Evolutionary conservation across 2,113 vertebrate species (phyloP).

Genomic region (Corythaeola cristata): DNA sequence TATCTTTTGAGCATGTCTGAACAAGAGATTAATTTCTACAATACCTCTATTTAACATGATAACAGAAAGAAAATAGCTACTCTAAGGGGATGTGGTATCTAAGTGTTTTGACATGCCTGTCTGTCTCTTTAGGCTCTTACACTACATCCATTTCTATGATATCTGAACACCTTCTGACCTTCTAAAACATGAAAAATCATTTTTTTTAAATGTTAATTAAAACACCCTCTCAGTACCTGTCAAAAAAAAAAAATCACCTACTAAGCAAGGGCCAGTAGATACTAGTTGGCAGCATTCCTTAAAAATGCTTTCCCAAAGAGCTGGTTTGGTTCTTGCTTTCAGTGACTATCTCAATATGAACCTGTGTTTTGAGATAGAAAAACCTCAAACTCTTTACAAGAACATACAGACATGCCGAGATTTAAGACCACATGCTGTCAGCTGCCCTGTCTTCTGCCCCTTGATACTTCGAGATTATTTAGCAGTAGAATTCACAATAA

Average conservation of each 20-base stretch:
- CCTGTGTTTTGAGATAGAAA: not conserved
- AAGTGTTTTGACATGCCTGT: slow-evolving; percentile 24
- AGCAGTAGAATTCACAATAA: not conserved
- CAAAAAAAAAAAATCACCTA: not conserved
- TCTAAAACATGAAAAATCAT: not conserved
- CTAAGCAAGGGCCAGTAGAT: slow-evolving; percentile 40
- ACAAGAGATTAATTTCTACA: not conserved
- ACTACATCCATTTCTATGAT: not conserved
- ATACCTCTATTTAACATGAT: not conserved
- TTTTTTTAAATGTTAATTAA: slow-evolving; percentile 33
- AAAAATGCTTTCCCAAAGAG: not conserved
- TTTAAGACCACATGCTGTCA: not conserved
- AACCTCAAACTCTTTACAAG: not conserved
- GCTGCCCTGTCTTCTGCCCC: not conserved
- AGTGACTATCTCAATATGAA: not conserved
- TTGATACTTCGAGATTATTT: not conserved
- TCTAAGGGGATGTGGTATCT: not conserved
- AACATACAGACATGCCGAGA: not conserved
- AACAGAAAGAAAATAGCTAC: slow-evolving; percentile 32
- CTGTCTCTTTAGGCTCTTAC: slow-evolving; percentile 2
- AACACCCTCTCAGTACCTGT: not conserved
- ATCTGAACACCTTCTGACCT: slow-evolving; percentile 37
- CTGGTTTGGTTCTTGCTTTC: not conserved
- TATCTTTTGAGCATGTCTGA: not conserved
- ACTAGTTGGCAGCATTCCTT: slow-evolving; percentile 63